These are phyloP conservation scores for Dorcus hopei DNA, from an alignment of 2,888 invertebrate species.

Conservation along the genomic window DNA sequence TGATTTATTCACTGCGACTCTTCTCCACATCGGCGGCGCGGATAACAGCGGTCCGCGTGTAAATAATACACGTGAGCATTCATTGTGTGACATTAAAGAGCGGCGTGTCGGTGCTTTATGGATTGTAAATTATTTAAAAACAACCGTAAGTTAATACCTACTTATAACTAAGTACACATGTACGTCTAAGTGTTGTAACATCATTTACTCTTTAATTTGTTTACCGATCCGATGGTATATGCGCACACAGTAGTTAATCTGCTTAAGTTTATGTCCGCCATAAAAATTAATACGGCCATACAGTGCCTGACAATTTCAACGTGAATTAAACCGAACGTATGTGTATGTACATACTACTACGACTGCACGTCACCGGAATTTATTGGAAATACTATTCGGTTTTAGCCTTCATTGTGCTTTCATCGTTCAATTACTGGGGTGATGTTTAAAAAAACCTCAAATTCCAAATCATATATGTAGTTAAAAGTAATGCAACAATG, in stretches of 20 bases:
- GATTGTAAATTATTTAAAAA: slow-evolving; percentile 21
- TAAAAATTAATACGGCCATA: slow-evolving; percentile 12
- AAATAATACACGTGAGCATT: not conserved
- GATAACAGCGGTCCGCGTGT: not conserved
- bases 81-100: slow-evolving; percentile 18
- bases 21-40: not conserved
- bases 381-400: too few species aligned
- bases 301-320: slow-evolving; percentile 7
- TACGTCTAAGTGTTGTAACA: not conserved
- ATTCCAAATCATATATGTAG: too few species aligned
- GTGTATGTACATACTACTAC: too few species aligned
- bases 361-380: too few species aligned
- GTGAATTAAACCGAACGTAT: not conserved
- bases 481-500: too few species aligned
- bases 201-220: not conserved
- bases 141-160: not conserved
- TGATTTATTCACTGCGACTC: slow-evolving; percentile 23
- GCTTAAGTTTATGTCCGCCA: slow-evolving; percentile 9
- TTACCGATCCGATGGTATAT: not conserved
- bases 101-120: slow-evolving; percentile 27
- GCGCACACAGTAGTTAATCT: slow-evolving; percentile 11
- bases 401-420: too few species aligned
- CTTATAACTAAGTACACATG: not conserved
- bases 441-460: too few species aligned
- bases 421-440: too few species aligned